phyloP scores from a whole-genome alignment of 2,888 invertebrate species.

The Leptopterna dolabrata region DNA sequence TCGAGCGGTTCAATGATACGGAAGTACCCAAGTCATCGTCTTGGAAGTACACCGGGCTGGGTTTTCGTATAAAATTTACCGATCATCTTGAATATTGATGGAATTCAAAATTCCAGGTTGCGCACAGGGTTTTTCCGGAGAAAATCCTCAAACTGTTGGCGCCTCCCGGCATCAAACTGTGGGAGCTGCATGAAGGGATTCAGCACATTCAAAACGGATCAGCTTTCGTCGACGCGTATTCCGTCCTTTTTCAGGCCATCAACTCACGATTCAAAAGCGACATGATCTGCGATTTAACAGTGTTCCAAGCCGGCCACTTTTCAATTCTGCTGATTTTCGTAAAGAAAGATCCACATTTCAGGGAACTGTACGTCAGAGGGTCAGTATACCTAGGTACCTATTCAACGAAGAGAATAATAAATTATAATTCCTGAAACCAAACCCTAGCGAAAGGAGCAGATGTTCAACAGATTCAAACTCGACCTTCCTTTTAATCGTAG shows the following conservation, averaged over 20 bases:
- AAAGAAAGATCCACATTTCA: constrained; percentile 17
- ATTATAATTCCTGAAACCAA: too few relatives aligned
- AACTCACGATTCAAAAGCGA: constrained; percentile 29
- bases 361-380: constrained; percentile 23
- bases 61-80: too few relatives aligned
- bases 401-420: too few relatives aligned
- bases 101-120: not conserved
- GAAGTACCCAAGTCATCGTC: too few relatives aligned
- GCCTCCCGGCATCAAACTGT: not conserved
- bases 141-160: not conserved
- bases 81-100: too few relatives aligned
- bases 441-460: too few relatives aligned
- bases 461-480: too few relatives aligned
- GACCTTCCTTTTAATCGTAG: too few relatives aligned
- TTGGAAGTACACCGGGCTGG: too few relatives aligned
- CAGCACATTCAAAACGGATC: constrained; percentile 11
- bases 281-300: constrained; percentile 21
- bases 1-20: too few relatives aligned
- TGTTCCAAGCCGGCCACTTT: not conserved
- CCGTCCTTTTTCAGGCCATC: not conserved
- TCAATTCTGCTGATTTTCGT: not conserved
- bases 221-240: constrained; percentile 26
- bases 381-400: not conserved
- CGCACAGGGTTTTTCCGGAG: not conserved
- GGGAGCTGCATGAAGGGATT: not conserved